Conservation (phyloP, 2,888 invertebrate genomes). For the Germaria angustata region DNA sequence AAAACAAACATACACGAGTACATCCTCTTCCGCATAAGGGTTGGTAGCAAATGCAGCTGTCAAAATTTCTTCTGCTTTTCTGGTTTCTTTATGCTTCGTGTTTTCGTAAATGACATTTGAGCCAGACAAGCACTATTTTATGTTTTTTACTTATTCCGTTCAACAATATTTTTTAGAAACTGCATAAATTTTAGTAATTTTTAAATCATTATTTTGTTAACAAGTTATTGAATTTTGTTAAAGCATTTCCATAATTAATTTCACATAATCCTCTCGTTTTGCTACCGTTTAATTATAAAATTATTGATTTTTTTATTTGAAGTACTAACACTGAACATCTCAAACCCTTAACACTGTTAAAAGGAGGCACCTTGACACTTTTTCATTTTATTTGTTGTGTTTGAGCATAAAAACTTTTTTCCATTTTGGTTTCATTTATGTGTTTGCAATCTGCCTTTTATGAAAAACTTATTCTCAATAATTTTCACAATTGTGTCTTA, state of each 20-base stretch:
- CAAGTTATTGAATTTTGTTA: too few species aligned
- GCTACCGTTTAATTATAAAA: background rate
- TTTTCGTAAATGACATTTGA: conserved; percentile 53
- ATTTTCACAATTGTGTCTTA: too few species aligned
- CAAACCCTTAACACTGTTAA: conserved; percentile 26
- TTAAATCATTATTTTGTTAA: too few species aligned
- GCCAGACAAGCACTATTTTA: conserved; percentile 51
- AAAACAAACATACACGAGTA: conserved; percentile 34
- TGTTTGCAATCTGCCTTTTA: conserved; percentile 1
- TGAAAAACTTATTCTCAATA: too few species aligned
- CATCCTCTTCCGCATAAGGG: conserved; percentile 60
- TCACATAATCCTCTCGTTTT: background rate
- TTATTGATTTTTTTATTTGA: conserved; percentile 51
- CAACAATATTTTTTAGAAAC: conserved; percentile 17
- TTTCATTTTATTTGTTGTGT: conserved; percentile 2
- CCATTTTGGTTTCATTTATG: background rate
- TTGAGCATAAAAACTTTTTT: background rate
- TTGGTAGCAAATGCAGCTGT: conserved; percentile 44
- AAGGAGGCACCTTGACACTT: conserved; percentile 63
- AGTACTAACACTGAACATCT: conserved; percentile 49
- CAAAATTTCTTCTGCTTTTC: conserved; percentile 45
- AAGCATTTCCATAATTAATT: too few species aligned
- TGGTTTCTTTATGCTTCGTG: background rate
- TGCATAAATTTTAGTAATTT: too few species aligned
- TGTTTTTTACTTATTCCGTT: conserved; percentile 10